Conservation (phyloP, 2,888 invertebrate genomes). For the Acleris laterana region DNA sequence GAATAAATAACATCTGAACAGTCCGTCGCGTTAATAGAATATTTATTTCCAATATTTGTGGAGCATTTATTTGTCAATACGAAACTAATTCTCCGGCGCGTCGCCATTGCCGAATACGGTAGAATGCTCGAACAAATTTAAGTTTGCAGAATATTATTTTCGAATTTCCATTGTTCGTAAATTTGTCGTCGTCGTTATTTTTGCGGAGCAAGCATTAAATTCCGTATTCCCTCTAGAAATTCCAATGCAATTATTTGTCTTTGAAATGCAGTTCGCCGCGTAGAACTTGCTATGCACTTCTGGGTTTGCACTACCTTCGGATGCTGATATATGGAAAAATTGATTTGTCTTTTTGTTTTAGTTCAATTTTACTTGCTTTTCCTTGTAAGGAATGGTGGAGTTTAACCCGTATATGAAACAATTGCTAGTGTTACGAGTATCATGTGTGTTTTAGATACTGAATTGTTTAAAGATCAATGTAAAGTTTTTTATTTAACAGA, state of each 20-base stretch:
- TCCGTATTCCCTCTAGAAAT: slow-evolving; percentile 62
- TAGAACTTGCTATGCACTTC: slow-evolving; percentile 57
- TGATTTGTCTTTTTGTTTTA: slow-evolving; percentile 33
- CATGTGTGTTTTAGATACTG: no score
- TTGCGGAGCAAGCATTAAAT: slow-evolving; percentile 60
- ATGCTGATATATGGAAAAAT: slow-evolving; percentile 52
- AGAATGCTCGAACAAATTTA: slow-evolving; percentile 23
- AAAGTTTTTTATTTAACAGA: no score
- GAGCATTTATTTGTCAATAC: slow-evolving; percentile 14
- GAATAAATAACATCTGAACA: not conserved
- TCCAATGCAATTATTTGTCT: slow-evolving; percentile 68
- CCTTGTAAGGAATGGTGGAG: not conserved
- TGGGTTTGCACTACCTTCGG: slow-evolving; percentile 52
- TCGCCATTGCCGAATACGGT: slow-evolving; percentile 7
- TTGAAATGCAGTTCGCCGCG: slow-evolving; percentile 62
- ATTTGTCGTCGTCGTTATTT: slow-evolving; percentile 51
- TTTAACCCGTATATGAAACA: no score
- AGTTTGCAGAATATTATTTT: slow-evolving; percentile 41
- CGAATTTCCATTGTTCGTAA: slow-evolving; percentile 50
- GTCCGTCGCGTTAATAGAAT: not conserved
- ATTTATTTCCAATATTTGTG: slow-evolving; percentile 7
- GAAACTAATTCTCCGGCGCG: slow-evolving; percentile 11
- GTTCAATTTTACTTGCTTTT: slow-evolving; percentile 1
- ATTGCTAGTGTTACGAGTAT: no score
- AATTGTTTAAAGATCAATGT: no score